phyloP scores from a whole-genome alignment of 2,888 invertebrate species.

The Eupithecia abbreviata region DNA sequence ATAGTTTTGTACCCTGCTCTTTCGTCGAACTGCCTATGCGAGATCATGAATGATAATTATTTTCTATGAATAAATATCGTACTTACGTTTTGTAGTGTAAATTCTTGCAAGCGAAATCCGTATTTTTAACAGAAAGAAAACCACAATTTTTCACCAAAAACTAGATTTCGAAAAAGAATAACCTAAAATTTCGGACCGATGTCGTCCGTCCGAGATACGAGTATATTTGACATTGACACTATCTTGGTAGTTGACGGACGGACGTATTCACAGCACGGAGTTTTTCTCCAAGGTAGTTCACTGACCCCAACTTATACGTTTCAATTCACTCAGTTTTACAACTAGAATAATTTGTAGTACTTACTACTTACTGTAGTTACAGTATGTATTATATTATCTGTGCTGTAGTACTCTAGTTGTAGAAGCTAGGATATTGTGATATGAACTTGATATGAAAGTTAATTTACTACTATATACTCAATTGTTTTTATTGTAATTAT shows the following conservation, averaged over 20 bases:
- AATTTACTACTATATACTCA: too few species aligned
- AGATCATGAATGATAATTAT: conserved; percentile 25
- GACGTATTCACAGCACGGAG: neutral
- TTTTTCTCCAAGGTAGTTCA: neutral
- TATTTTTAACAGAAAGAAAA: conserved; percentile 10
- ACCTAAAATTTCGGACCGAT: conserved; percentile 15
- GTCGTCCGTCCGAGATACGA: neutral
- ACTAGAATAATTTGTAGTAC: neutral
- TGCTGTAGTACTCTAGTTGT: too few species aligned
- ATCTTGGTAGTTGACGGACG: neutral
- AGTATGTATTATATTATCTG: too few species aligned
- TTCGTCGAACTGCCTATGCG: conserved; percentile 27
- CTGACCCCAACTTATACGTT: neutral
- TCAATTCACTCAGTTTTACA: neutral
- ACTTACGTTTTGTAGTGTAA: conserved; percentile 28
- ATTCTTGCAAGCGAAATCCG: neutral
- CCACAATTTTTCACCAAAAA: conserved; percentile 7
- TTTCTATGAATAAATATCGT: neutral
- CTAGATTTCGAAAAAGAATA: conserved; percentile 16
- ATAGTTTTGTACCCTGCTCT: conserved; percentile 26
- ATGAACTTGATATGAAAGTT: too few species aligned
- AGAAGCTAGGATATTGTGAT: too few species aligned
- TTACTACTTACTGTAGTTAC: too few species aligned
- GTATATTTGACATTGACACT: conserved; percentile 8
- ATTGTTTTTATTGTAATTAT: too few species aligned